A percentile compares a stretch with the other conserved stretches of the same genome.
These are phyloP conservation scores for Ochlodes sylvanus DNA, from an alignment of 2,888 invertebrate genomes.

Conservation along the genomic window DNA sequence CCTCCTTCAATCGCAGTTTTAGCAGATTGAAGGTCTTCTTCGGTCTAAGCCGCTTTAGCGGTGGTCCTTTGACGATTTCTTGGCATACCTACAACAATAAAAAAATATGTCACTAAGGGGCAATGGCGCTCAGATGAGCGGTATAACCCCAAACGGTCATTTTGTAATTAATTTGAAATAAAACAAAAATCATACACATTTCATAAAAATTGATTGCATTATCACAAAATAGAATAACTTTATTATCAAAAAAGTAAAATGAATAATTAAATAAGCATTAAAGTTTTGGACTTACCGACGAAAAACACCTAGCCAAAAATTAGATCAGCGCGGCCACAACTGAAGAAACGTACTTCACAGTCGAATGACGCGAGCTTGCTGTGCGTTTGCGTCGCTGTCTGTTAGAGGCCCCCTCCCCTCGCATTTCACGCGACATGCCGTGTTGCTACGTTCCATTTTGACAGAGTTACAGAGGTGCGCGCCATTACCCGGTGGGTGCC, in stretches of 20 bases:
- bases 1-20: neutral
- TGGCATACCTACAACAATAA: conserved; percentile 14
- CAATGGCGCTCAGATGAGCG: neutral
- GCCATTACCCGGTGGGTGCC: too few relatives aligned
- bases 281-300: conserved; percentile 1
- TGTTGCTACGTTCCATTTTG: conserved; percentile 21
- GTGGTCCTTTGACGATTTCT: conserved; percentile 16
- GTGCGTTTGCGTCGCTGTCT: conserved; percentile 17
- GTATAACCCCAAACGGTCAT: conserved; percentile 8
- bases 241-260: neutral
- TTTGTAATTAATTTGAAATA: conserved; percentile 14
- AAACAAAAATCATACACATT: neutral
- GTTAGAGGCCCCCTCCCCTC: conserved; percentile 24
- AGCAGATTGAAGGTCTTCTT: neutral
- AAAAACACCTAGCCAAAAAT: conserved; percentile 40
- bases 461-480: too few relatives aligned
- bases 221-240: conserved; percentile 2
- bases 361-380: conserved; percentile 29
- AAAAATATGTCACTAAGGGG: conserved; percentile 1
- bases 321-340: conserved; percentile 35
- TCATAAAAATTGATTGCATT: neutral
- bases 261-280: neutral
- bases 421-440: conserved; percentile 7
- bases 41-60: conserved; percentile 7
- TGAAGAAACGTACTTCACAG: conserved; percentile 42